These are phyloP conservation scores for Stomatorhinus ivindoensis DNA, from an alignment of 2,113 vertebrate genomes.

Conservation along the genomic window DNA sequence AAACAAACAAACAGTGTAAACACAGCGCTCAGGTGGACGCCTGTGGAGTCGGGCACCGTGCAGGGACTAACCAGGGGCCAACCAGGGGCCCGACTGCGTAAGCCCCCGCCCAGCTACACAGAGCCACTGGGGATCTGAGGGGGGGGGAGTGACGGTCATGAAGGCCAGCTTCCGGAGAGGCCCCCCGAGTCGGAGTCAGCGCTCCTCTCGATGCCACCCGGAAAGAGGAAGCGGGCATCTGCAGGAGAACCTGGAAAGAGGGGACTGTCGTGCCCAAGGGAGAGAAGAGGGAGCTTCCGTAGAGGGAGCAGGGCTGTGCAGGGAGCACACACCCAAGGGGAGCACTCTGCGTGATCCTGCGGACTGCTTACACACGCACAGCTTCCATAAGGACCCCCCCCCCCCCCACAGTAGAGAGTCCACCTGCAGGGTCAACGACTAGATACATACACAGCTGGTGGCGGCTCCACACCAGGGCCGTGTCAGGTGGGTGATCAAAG, in stretches of 20 bases:
- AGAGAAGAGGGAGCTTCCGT: background rate
- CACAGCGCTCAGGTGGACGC: background rate
- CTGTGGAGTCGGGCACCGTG: background rate
- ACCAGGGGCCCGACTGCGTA: background rate
- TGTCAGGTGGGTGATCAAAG: no score
- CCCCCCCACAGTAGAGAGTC: background rate
- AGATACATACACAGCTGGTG: background rate
- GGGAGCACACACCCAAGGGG: background rate
- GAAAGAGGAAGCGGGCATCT: background rate
- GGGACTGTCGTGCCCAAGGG: background rate
- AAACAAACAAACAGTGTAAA: background rate
- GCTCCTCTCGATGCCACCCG: background rate
- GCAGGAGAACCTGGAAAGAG: background rate
- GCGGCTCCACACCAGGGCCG: no score
- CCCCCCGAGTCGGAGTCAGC: background rate
- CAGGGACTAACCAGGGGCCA: background rate
- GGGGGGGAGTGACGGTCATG: background rate
- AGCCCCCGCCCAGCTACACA: background rate
- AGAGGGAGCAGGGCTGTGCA: background rate
- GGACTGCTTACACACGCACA: background rate
- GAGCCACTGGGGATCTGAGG: background rate
- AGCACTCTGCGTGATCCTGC: background rate
- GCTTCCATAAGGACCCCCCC: background rate
- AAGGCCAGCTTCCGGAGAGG: constrained; percentile 15
- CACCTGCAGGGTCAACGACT: background rate